Conservation (phyloP, 1,140 invertebrate genomes). For the Trinorchestia longiramus region DNA sequence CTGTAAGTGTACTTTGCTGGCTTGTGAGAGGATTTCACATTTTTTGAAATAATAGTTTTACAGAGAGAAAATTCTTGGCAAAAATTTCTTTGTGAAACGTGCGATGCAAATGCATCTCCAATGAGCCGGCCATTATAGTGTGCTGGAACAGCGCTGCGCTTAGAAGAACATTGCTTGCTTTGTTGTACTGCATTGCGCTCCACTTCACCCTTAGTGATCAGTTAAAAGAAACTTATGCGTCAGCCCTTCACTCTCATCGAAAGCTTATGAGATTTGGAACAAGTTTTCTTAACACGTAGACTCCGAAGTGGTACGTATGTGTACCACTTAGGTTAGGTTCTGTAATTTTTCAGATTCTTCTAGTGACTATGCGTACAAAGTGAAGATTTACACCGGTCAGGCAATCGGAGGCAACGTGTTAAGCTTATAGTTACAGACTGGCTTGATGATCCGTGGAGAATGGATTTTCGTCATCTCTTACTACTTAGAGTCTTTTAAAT, state of each 20-base stretch:
- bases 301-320: too few relatives aligned
- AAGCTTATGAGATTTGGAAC: neutral
- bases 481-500: too few relatives aligned
- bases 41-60: neutral
- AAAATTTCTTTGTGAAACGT: neutral
- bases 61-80: neutral
- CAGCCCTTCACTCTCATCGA: neutral
- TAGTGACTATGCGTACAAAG: too few relatives aligned
- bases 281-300: too few relatives aligned
- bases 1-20: neutral
- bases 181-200: neutral
- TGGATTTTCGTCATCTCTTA: too few relatives aligned
- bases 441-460: too few relatives aligned
- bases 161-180: neutral
- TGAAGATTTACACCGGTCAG: too few relatives aligned
- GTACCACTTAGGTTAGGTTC: too few relatives aligned
- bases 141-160: neutral
- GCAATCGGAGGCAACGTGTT: too few relatives aligned
- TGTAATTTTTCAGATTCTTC: too few relatives aligned
- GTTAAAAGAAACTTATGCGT: neutral
- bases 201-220: neutral
- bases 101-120: neutral
- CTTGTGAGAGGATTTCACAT: neutral
- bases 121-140: neutral
- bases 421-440: too few relatives aligned